These are phyloP conservation scores for Ellobius talpinus DNA, from an alignment of 2,113 vertebrate genomes.

Conservation along the genomic window DNA sequence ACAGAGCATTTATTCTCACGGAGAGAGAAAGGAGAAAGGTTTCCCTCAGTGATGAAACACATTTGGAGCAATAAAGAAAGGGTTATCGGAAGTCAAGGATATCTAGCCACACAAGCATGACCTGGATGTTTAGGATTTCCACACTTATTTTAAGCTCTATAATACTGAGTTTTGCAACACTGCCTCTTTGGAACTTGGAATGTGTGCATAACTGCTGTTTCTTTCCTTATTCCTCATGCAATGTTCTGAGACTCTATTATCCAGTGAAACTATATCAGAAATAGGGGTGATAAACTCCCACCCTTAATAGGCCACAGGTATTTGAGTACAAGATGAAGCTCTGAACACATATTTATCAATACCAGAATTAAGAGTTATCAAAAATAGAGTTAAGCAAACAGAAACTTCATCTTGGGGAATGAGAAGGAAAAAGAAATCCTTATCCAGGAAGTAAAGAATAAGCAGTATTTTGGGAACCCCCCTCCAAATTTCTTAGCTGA, in stretches of 20 bases:
- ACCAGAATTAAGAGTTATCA: neutral
- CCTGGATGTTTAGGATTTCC: slow-evolving; percentile 16
- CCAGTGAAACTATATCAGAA: neutral
- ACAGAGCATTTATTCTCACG: slow-evolving; percentile 57
- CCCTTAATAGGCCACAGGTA: neutral
- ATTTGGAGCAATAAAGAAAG: neutral
- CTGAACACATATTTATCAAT: neutral
- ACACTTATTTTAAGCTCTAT: neutral
- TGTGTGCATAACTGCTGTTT: neutral
- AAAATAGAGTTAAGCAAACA: neutral
- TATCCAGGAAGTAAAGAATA: neutral
- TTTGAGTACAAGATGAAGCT: neutral
- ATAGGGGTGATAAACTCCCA: neutral
- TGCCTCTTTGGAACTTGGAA: neutral
- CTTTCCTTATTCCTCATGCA: neutral
- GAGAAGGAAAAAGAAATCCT: neutral
- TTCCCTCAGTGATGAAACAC: slow-evolving; percentile 51
- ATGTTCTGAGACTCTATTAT: neutral
- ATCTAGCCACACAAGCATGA: neutral
- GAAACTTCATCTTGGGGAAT: neutral
- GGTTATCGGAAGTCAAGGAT: slow-evolving; percentile 16
- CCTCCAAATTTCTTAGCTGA: neutral
- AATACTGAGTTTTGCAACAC: neutral
- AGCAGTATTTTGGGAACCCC: neutral
- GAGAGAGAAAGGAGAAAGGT: neutral